Base-by-base conservation (phyloP, 2,888 invertebrate genomes). In the Limnephilus auricula region DNA sequence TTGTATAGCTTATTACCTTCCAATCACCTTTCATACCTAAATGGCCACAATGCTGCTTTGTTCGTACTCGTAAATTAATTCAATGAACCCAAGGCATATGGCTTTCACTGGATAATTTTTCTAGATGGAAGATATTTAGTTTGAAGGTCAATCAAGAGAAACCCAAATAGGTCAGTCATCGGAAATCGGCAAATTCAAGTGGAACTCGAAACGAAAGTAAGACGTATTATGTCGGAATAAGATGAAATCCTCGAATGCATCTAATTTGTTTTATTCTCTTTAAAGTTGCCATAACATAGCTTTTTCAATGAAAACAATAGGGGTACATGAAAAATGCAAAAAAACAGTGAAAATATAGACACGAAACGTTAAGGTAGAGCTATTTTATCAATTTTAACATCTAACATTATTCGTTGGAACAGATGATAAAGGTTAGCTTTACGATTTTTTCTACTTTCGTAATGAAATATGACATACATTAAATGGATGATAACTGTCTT, bases 11-110 rank as follows among this genome's bases (percentile, higher is more conserved):
- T 25, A 9, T 65, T 65, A 65, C 65, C 65, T 65, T 65, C 65
- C 65, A 65, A n/a, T 65, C 65, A 65, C 65, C 65, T 65, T 65
- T 65, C 65, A 65, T n/a, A 65, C 65, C 65, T 65, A 65, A 65
- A 65, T 65, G n/a, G 65, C 65, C 25, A 65, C 65, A 65, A 65
- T 65, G 65, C 65, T 65, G 65, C 65, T 65, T 65, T 65, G 65
- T 65, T 65, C 65, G 65, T 65, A 25, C n/a, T 65, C 65, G 65
- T 65, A 65, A 65, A 65, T 65, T 65, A 65, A 65, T 65, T 65
- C 65, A 65, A 65, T 65, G 65, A 65, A 65, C 25, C 65, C 65
- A 65, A 65, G 65, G 65, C 65, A 9, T 65, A n/a, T 65, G 65
- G 65, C 65, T 65, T 65, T 65, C 25, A 65, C 65, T n/a, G n/a